Evolutionary conservation across 2,113 vertebrate genomes (phyloP).

Genomic region (Eclectus roratus): DNA sequence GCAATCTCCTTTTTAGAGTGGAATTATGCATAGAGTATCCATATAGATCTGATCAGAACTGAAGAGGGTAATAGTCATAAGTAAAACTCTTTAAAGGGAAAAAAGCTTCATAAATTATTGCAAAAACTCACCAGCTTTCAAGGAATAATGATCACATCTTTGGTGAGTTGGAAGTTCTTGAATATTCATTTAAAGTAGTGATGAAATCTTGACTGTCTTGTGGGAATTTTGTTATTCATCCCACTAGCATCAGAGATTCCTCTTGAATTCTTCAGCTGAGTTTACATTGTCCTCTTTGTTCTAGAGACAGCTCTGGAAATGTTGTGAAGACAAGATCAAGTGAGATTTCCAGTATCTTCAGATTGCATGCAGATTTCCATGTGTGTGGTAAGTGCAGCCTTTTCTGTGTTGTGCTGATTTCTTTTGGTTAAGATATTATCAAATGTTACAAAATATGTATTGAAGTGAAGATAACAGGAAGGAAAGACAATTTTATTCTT

Average conservation of each 20-base stretch:
- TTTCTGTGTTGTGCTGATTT: not conserved
- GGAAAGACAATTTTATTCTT: not conserved
- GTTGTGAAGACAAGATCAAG: not conserved
- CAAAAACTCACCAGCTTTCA: not conserved
- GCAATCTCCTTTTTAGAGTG: slow-evolving; percentile 18
- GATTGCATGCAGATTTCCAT: not conserved
- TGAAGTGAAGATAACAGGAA: not conserved
- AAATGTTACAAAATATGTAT: not conserved
- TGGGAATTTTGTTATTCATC: not conserved
- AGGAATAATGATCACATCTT: not conserved
- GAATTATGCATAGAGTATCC: slow-evolving; percentile 13
- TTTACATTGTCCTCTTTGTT: not conserved
- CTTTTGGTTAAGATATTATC: not conserved
- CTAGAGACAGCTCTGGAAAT: not conserved
- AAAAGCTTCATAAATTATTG: not conserved
- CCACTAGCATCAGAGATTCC: not conserved
- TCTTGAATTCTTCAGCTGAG: not conserved
- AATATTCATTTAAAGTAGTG: not conserved
- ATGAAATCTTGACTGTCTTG: not conserved
- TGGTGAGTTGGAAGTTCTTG: not conserved
- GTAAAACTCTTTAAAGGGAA: not conserved
- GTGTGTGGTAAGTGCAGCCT: not conserved
- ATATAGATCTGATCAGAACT: not conserved
- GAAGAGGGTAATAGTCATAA: not conserved
- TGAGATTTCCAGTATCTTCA: not conserved